Evolutionary conservation across 2,888 invertebrate species (phyloP).

Genomic region (Diaphora mendica): DNA sequence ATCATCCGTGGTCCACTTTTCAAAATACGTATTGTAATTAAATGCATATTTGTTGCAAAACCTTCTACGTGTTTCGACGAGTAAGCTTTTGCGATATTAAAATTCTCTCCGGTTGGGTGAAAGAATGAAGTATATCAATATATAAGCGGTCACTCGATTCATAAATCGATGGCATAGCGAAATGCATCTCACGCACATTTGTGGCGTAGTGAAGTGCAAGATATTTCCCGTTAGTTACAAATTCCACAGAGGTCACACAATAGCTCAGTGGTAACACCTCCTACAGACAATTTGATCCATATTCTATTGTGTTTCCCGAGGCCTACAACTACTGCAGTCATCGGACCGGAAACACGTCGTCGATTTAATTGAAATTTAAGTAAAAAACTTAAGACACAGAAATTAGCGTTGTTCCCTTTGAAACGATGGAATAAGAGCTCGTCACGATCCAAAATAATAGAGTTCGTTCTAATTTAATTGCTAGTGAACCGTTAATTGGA

Average conservation of each 20-base stretch:
- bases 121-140: constrained; percentile 21
- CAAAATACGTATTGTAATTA: constrained; percentile 43
- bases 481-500: constrained; percentile 59
- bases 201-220: constrained; percentile 65
- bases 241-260: constrained; percentile 74
- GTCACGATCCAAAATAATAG: constrained; percentile 50
- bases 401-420: constrained; percentile 61
- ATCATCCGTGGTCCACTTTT: constrained; percentile 38
- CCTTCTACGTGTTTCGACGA: constrained; percentile 32
- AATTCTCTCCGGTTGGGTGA: constrained; percentile 31
- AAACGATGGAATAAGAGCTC: constrained; percentile 52
- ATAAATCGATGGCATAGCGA: constrained; percentile 62
- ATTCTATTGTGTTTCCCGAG: constrained; percentile 66
- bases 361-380: constrained; percentile 69
- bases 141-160: constrained; percentile 30
- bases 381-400: constrained; percentile 66
- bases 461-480: constrained; percentile 57
- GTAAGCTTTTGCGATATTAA: constrained; percentile 33
- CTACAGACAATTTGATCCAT: constrained; percentile 73
- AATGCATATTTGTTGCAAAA: constrained; percentile 31
- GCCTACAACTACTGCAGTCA: constrained; percentile 63
- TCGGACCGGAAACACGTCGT: constrained; percentile 67
- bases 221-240: constrained; percentile 76
- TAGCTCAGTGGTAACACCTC: constrained; percentile 62
- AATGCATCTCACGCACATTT: constrained; percentile 72